phyloP scores from a whole-genome alignment of 2,888 invertebrate species.

The Sesamia inferens region DNA sequence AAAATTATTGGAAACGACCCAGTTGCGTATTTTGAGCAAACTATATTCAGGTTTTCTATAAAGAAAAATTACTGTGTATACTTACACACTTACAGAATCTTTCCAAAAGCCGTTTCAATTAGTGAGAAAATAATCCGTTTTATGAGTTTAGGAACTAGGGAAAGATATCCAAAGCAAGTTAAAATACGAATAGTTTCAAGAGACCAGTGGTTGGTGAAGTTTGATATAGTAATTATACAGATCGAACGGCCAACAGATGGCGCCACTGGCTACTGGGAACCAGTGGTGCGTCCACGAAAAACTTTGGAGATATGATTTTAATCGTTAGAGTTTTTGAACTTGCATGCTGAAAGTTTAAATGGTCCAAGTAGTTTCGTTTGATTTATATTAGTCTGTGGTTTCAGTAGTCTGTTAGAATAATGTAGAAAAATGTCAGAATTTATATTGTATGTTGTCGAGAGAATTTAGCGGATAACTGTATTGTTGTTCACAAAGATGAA shows the following conservation, averaged over 20 bases:
- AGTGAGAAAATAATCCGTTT: background rate
- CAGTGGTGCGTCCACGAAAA: conserved; percentile 39
- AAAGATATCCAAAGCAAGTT: conserved; percentile 6
- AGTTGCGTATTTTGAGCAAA: no score
- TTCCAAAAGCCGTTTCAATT: background rate
- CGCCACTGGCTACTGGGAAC: conserved; percentile 47
- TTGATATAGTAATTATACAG: conserved; percentile 70
- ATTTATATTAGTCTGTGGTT: conserved; percentile 29
- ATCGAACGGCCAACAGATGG: conserved; percentile 69
- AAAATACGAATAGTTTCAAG: conserved; percentile 41
- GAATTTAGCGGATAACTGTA: no score
- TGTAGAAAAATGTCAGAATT: background rate
- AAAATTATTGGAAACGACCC: no score
- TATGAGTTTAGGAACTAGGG: background rate
- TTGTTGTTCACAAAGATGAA: no score
- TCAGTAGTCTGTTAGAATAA: conserved; percentile 3
- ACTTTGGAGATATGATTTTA: conserved; percentile 56
- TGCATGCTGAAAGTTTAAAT: conserved; percentile 38
- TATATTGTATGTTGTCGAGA: background rate
- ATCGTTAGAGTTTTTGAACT: conserved; percentile 38
- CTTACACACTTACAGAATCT: background rate
- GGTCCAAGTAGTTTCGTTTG: conserved; percentile 20
- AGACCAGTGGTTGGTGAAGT: conserved; percentile 57
- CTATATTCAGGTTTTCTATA: no score
- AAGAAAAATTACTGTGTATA: no score